A percentile compares a stretch with the other conserved stretches of the same genome.
These are phyloP conservation scores for Gastrophryne carolinensis DNA, from an alignment of 2,797 vertebrate genomes.

Conservation along the genomic window DNA sequence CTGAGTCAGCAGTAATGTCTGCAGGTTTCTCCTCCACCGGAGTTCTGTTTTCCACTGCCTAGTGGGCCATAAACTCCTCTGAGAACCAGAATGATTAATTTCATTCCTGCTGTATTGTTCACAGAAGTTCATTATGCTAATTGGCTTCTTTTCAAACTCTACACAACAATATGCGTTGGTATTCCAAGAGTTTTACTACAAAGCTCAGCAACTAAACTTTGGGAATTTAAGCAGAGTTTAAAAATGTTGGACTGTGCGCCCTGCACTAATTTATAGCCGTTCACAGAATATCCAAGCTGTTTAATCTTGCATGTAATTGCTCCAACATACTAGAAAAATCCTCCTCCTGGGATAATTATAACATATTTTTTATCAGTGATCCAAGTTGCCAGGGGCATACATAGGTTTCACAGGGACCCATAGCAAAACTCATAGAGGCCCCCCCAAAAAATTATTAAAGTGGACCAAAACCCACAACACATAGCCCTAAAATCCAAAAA, in stretches of 20 bases:
- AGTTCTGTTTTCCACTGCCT: constrained; percentile 9
- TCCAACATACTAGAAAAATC: background rate
- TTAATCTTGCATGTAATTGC: background rate
- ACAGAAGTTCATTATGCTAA: constrained; percentile 34
- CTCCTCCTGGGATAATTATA: no score
- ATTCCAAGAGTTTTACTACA: background rate
- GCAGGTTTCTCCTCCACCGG: constrained; percentile 28
- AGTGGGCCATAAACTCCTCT: constrained; percentile 18
- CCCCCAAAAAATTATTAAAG: no score
- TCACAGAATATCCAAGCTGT: background rate
- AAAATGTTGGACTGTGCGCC: background rate
- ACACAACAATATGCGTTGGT: constrained; percentile 21
- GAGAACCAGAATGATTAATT: constrained; percentile 42
- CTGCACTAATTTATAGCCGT: background rate
- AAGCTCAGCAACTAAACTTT: background rate
- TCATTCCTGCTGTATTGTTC: constrained; percentile 24
- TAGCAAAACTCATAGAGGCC: no score
- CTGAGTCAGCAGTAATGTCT: constrained; percentile 34
- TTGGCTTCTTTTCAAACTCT: constrained; percentile 32
- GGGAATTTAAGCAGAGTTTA: background rate
- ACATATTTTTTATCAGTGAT: no score
- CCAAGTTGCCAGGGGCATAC: no score
- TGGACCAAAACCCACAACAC: no score
- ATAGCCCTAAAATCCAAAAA: no score
- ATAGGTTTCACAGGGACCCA: no score